Evolutionary conservation across 2,888 invertebrate genomes (phyloP), one percentile per base, ranked within the genome.

Genomic region (Dolichomitus sp.): DNA sequence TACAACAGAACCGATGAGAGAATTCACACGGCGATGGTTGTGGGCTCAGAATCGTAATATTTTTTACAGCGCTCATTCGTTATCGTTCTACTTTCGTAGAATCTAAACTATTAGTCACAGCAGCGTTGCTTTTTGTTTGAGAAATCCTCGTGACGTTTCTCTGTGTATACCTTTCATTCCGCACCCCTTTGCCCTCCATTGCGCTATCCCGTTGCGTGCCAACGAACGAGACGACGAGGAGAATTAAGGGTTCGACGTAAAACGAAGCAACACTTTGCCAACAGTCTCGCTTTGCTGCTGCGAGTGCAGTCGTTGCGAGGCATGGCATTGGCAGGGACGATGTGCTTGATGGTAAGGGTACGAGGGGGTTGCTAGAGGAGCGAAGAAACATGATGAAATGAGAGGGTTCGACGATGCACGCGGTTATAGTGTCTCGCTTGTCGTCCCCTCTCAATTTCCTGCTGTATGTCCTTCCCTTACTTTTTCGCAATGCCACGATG

Each of bases 301-400:
- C 30, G 59, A 37, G 50, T 61, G 40, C 42, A 37, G 37, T 48
- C 59, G 33, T 23, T 37, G 19, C 73, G 19, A 48, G 66, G 57
- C 37, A 27, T 57, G 57, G 48, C 68, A 50, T 50, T 59, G 66
- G 52, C 72, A 27, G 65, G 48, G 27, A 65, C 63, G 45, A 40
- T 14, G 19, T 27, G 37, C 30, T 27, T 12, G 30, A 57, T 30
- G 57, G 27, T 0, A 59, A 17, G 30, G 59, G 17, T n/a, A 33
- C 33, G 59, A 59, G 66, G 65, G 37, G 63, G 48, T 61, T 40
- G 33, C 63, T 54, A 52, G 54, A 73, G 57, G 37, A 45, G 23
- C 61, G 42, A 37, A 33, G 50, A 50, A 69, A 30, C 42, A 61
- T 63, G 70, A 65, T 48, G 57, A 66, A 59, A 83, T 84, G 77